Evolutionary conservation across 2,113 vertebrate genomes (phyloP).

Genomic region (Sinosuthora webbiana): DNA sequence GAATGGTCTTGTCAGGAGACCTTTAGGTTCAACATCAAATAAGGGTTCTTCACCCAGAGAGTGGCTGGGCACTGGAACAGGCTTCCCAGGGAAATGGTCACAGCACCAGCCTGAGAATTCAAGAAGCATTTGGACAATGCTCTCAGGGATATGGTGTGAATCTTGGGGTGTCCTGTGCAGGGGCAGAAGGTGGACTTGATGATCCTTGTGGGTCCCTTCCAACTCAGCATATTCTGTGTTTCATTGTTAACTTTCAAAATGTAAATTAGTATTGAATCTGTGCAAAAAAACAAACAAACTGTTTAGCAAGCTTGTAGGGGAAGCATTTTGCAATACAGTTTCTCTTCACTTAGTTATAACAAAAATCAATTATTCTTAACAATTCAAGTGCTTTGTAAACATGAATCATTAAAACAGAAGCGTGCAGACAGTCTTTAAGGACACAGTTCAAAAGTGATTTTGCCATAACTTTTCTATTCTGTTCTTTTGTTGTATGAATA

Average conservation of each 20-base stretch:
- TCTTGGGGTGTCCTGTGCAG: neutral
- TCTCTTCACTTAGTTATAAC: neutral
- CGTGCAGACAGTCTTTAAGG: neutral
- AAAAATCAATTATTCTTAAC: neutral
- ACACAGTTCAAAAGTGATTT: neutral
- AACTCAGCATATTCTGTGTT: neutral
- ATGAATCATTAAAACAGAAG: neutral
- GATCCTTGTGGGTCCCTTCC: neutral
- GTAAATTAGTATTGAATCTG: neutral
- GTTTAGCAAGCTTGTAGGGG: neutral
- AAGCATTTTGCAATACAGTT: neutral
- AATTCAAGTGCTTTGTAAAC: neutral
- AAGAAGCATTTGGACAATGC: neutral
- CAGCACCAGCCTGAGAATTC: neutral
- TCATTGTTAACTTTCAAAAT: neutral
- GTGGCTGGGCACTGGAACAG: neutral
- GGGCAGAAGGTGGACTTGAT: neutral
- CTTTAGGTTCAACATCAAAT: neutral
- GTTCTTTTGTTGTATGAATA: neutral
- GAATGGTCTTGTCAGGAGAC: neutral
- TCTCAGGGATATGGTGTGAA: neutral
- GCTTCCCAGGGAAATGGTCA: neutral
- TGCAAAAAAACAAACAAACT: neutral
- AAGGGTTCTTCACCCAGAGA: neutral
- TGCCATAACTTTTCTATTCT: neutral